Evolutionary conservation across 2,797 vertebrate species (phyloP), one percentile per base, ranked within the genome.

Genomic region (Smutsia gigantea): DNA sequence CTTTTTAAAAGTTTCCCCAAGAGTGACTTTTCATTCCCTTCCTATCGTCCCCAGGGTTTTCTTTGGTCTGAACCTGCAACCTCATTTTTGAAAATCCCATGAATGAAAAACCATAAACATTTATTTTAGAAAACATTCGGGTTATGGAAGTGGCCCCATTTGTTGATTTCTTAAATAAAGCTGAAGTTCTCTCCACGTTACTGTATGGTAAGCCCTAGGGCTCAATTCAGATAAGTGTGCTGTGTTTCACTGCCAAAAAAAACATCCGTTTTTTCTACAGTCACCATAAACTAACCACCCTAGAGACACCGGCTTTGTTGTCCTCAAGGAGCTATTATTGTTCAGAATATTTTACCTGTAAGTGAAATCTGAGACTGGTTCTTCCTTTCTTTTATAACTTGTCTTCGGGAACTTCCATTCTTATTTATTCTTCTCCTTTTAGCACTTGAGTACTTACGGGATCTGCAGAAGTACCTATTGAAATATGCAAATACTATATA

Each of bases 401-500:
- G 96, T 98, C 98, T 95, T 90, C 87, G 92, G 93, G 92, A 97
- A 95, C 97, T 97, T 98, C 97, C 94, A n/a, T 98, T 98, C 97
- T 97, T 97, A 98, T 98, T 98, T 97, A 85, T 94, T 97, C 82
- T 94, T 97, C 74, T 1, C 17, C 94, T 97, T 98, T 97, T 97
- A 97, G 97, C 96, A 98, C 98, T 98, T 98, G 98, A 96, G 95
- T 92, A 95, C 95, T 97, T 96, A 95, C 63, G 97, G 97, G 98
- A 98, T 97, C 96, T 96, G 96, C 98, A 98, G 94, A 96, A 98
- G 98, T 96, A 98, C 97, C 97, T 98, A 98, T 97, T 98, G 98
- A 98, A 98, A 98, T 98, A 99, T 99, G 98, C 98, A 99, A 99
- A 98, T 98, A 92, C 89, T 96, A 96, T 97, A 97, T 97, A 98